Conservation (phyloP, 2,113 vertebrate genomes). For the Setophaga coronata region DNA sequence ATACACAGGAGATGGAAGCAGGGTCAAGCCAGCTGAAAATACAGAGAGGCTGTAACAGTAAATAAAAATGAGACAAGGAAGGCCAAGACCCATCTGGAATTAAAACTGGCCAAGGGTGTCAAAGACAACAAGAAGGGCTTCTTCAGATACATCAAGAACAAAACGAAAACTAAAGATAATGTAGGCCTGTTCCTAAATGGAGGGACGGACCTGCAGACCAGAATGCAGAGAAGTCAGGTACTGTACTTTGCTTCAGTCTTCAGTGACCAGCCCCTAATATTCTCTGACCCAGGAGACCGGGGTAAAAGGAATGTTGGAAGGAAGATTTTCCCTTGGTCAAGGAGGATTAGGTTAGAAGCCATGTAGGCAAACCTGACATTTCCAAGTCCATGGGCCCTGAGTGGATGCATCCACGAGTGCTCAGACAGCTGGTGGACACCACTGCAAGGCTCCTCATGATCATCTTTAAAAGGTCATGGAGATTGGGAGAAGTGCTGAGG, state of each 20-base stretch:
- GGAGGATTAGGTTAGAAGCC: not conserved
- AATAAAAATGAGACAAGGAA: not conserved
- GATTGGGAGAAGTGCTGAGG: not conserved
- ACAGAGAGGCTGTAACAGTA: not conserved
- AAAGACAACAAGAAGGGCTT: not conserved
- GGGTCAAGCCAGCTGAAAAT: not conserved
- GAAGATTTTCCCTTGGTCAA: not conserved
- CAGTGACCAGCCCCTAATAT: not conserved
- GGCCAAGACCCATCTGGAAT: not conserved
- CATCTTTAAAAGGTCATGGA: not conserved
- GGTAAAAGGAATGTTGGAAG: not conserved
- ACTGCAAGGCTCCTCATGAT: fast-evolving
- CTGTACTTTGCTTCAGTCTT: not conserved
- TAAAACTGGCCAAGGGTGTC: not conserved
- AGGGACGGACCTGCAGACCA: not conserved
- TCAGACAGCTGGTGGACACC: not conserved
- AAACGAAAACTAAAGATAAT: not conserved
- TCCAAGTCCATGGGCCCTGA: not conserved
- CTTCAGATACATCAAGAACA: not conserved
- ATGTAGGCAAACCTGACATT: not conserved
- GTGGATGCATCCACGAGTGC: fast-evolving
- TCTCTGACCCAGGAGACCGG: not conserved
- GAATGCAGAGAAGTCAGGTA: not conserved
- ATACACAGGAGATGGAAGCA: not conserved
- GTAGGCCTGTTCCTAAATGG: not conserved